Percentiles rank a stretch among this genome's conserved stretches.
Conservation (phyloP, 1,140 invertebrate species). For the Bactericera cockerelli region DNA sequence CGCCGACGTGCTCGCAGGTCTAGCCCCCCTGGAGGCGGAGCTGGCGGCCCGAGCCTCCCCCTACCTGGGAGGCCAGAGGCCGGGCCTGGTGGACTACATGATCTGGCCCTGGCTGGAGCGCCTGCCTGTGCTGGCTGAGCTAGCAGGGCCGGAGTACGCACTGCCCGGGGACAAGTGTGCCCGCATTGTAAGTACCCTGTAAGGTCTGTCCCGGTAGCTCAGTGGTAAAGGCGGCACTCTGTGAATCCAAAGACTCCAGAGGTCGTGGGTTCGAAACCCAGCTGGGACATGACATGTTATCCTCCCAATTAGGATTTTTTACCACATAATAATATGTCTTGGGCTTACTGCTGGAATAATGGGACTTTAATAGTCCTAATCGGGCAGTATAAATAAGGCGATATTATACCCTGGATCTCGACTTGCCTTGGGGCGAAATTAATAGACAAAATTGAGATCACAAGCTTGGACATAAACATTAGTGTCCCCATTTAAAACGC, state of each 20-base stretch:
- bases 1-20: slow-evolving; percentile 32
- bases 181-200: slow-evolving; percentile 29
- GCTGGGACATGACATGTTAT: too few relatives aligned
- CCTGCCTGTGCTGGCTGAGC: slow-evolving; percentile 35
- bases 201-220: not conserved
- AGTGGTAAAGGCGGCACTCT: too few relatives aligned
- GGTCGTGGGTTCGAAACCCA: too few relatives aligned
- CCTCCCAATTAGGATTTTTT: too few relatives aligned
- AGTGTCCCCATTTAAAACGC: too few relatives aligned
- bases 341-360: too few relatives aligned
- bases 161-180: slow-evolving; percentile 31
- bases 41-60: slow-evolving; percentile 40
- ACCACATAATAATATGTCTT: too few relatives aligned
- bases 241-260: too few relatives aligned
- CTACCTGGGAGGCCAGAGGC: slow-evolving; percentile 39
- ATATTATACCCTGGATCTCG: not conserved
- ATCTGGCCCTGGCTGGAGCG: slow-evolving; percentile 82
- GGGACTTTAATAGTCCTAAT: too few relatives aligned
- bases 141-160: slow-evolving; percentile 38
- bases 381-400: too few relatives aligned
- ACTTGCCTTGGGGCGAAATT: too few relatives aligned
- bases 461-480: not conserved
- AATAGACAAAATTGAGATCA: too few relatives aligned
- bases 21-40: slow-evolving; percentile 50
- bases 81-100: slow-evolving; percentile 78